Evolutionary conservation across 2,113 vertebrate genomes (phyloP), one percentile per base, ranked within the genome.

Genomic region (Dermatemys mawii): DNA sequence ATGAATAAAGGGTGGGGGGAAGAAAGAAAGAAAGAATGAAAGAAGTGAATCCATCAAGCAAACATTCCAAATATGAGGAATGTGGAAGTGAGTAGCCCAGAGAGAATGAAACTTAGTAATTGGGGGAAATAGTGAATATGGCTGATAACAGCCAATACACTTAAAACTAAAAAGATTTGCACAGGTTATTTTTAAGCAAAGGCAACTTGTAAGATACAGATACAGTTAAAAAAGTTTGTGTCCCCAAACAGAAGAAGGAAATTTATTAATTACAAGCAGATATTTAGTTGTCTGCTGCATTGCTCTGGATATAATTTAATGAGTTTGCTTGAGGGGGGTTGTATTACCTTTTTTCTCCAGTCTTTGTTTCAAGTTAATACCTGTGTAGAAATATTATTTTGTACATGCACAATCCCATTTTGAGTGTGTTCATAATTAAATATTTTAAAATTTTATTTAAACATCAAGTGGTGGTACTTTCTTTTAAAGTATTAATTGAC

Each of bases 41-140:
- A 91, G 70, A 92, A 96, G 92, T 93, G 94, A 95, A 97, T 84
- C 95, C 96, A 95, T 97, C 96, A 84, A 93, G 91, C 90, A 94
- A 90, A 92, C 93, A 97, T 95, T 95, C 96, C 96, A 96, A 93
- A 96, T 95, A 87, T 95, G 79, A 93, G 95, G 90, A 84, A 93
- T 95, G 81, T 96, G 87, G 90, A 95, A 96, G 91, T 94, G 95
- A 96, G 94, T 93, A 81, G 94, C 81, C 12, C 93, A 81, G 87
- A 85, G 93, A 93, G 96, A 96, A 96, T 93, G 96, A 96, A 95
- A 83, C 54, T 90, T 29, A 76, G 92, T 51, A 63, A 92, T 29
- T 94, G 67, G n/a, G 67, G 38, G 55, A 48, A 22, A 81, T 80
- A 73, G 87, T 82, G 92, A 83, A 7, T 32, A 48, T 88, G 79